Conservation (phyloP, 2,797 vertebrate genomes). For the Danio jaintianensis region DNA sequence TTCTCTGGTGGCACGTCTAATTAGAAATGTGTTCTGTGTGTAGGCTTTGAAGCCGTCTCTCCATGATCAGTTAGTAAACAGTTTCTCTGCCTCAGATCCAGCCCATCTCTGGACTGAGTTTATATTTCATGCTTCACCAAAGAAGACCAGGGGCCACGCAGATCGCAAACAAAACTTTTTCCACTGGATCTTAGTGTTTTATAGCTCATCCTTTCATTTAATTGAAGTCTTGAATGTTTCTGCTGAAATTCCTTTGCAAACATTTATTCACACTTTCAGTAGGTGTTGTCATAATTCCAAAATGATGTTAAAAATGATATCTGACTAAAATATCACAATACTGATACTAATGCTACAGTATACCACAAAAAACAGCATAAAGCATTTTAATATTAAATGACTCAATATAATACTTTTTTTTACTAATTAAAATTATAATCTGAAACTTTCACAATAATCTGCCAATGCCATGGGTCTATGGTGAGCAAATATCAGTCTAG, state of each 20-base stretch:
- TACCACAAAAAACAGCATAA: no score
- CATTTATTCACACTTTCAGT: neutral
- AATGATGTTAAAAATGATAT: no score
- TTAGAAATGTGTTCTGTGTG: slow-evolving; percentile 32
- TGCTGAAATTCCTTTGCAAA: neutral
- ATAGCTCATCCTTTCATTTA: neutral
- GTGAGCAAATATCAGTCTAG: no score
- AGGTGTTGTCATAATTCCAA: neutral
- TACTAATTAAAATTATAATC: no score
- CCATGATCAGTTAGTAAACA: slow-evolving; percentile 29
- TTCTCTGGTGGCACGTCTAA: slow-evolving; percentile 27
- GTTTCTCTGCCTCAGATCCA: slow-evolving; percentile 10
- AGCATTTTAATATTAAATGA: no score
- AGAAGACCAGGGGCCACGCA: neutral
- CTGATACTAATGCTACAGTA: no score
- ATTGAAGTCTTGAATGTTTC: neutral
- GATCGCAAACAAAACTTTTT: neutral
- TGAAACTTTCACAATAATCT: no score
- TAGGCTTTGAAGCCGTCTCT: slow-evolving; percentile 18
- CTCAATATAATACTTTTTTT: no score
- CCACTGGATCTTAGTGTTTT: slow-evolving; percentile 20
- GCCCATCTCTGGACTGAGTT: slow-evolving; percentile 5
- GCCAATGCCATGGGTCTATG: no score
- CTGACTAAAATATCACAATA: no score
- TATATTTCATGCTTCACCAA: slow-evolving; percentile 14